Evolutionary conservation across 2,113 vertebrate genomes (phyloP).

Genomic region (Empidonax alnorum): DNA sequence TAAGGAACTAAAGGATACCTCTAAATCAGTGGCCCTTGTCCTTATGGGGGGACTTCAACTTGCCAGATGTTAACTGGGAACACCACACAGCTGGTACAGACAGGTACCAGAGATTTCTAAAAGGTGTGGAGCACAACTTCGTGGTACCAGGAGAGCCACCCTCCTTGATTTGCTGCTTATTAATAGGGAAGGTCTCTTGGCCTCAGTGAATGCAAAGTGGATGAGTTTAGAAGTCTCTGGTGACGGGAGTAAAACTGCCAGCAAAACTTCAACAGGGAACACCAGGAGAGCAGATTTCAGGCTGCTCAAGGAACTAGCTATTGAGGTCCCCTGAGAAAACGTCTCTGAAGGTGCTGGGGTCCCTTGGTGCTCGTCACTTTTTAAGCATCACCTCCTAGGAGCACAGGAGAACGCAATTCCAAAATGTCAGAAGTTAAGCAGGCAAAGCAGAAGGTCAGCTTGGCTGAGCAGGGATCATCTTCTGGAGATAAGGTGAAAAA

Average conservation of each 20-base stretch:
- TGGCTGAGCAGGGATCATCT: background rate
- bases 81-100: background rate
- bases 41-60: background rate
- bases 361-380: background rate
- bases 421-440: background rate
- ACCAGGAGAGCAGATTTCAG: background rate
- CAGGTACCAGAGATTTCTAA: background rate
- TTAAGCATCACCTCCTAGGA: background rate
- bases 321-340: background rate
- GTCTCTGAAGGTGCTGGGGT: background rate
- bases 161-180: background rate
- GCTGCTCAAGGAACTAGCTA: background rate
- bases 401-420: background rate
- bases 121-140: accelerated
- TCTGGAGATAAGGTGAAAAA: background rate
- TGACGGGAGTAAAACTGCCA: background rate
- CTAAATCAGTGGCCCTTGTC: background rate
- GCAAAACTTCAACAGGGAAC: background rate
- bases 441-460: background rate
- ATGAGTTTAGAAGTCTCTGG: background rate
- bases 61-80: background rate
- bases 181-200: background rate
- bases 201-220: background rate
- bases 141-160: background rate
- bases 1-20: background rate